Percentiles rank a stretch among this genome's conserved stretches.
phyloP scores from a whole-genome alignment of 2,888 invertebrate species.

The Cetonia aurata region DNA sequence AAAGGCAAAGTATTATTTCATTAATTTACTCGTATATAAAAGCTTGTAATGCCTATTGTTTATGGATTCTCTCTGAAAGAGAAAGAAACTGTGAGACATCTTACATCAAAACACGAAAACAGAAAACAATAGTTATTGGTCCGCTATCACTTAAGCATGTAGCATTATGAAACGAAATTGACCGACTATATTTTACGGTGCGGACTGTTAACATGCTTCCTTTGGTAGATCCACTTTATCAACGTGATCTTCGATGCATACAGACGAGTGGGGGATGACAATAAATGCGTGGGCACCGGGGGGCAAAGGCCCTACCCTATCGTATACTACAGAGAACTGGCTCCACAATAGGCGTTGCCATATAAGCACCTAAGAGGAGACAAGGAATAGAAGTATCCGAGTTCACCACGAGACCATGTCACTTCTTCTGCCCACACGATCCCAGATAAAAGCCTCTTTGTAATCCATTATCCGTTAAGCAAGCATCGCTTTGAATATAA shows the following conservation, averaged over 20 bases:
- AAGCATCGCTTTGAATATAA: conserved; percentile 34
- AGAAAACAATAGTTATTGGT: conserved; percentile 22
- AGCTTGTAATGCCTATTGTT: neutral
- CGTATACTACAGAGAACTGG: conserved; percentile 48
- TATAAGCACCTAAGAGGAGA: conserved; percentile 48
- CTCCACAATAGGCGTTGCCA: conserved; percentile 51
- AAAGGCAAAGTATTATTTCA: too few relatives aligned
- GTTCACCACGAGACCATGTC: conserved; percentile 42
- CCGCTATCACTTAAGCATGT: conserved; percentile 15
- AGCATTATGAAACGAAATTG: conserved; percentile 39
- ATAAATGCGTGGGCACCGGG: conserved; percentile 46
- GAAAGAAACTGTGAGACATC: too few relatives aligned
- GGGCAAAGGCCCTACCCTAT: conserved; percentile 49
- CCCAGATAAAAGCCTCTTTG: conserved; percentile 48
- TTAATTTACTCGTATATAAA: too few relatives aligned
- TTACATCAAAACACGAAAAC: neutral
- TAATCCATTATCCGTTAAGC: conserved; percentile 45
- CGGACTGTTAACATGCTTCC: conserved; percentile 44
- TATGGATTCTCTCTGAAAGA: conserved; percentile 29
- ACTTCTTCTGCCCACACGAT: conserved; percentile 48
- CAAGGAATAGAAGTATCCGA: conserved; percentile 25
- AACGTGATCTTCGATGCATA: conserved; percentile 44
- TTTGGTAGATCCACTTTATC: conserved; percentile 41
- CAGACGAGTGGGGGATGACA: conserved; percentile 45
- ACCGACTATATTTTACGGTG: conserved; percentile 43